Evolutionary conservation across 2,113 vertebrate genomes (phyloP).

Genomic region (Stigmatopora argus): DNA sequence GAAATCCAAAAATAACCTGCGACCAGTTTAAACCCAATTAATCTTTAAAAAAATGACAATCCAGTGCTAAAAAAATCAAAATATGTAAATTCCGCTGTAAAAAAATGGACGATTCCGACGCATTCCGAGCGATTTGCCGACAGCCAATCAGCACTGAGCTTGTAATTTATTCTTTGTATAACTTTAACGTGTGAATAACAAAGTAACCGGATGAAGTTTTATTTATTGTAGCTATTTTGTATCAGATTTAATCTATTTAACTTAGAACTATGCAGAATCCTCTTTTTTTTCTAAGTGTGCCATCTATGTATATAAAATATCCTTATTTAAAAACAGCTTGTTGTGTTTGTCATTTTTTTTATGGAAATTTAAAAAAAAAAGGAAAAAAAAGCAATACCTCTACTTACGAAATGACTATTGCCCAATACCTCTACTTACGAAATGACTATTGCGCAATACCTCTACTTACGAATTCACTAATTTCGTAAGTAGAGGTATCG

Average conservation of each 20-base stretch:
- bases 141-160: constrained; percentile 91
- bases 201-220: constrained; percentile 82
- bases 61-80: constrained; percentile 3
- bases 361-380: not conserved
- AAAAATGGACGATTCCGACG: constrained; percentile 33
- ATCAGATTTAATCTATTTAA: constrained; percentile 93
- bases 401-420: no score
- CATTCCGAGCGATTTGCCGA: constrained; percentile 33
- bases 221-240: constrained; percentile 97
- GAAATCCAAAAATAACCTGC: no score
- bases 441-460: no score
- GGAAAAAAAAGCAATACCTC: no score
- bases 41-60: no score
- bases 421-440: no score
- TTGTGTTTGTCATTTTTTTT: constrained; percentile 35
- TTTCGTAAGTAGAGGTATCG: no score
- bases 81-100: constrained; percentile 30
- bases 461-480: no score
- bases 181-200: constrained; percentile 87
- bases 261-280: constrained; percentile 71
- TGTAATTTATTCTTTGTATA: constrained; percentile 99
- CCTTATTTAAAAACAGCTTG: constrained; percentile 68
- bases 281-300: constrained; percentile 64
- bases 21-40: no score
- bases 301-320: constrained; percentile 71